phyloP scores from a whole-genome alignment of 2,113 vertebrate species.

The Oplegnathus fasciatus region DNA sequence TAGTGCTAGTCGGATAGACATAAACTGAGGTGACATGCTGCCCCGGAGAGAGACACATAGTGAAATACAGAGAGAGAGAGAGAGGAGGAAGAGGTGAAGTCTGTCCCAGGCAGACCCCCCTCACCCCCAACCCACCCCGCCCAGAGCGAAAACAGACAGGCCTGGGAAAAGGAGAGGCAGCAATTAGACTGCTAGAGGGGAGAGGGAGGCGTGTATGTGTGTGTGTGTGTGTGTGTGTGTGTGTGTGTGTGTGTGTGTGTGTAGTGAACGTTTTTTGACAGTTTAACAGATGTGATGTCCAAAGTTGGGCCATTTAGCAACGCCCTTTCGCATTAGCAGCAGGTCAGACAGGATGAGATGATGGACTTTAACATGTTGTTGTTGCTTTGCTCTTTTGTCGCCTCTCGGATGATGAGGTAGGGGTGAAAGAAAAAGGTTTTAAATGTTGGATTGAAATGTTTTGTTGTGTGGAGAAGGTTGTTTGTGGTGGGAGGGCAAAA shows the following conservation, averaged over 20 bases:
- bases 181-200: conserved; percentile 62
- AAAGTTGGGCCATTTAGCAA: conserved; percentile 68
- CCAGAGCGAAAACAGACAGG: conserved; percentile 53
- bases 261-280: conserved; percentile 62
- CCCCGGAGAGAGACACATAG: conserved; percentile 52
- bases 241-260: background rate
- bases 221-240: conserved; percentile 13
- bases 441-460: background rate
- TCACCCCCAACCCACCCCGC: background rate
- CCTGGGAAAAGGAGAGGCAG: conserved; percentile 54
- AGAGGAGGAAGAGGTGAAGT: conserved; percentile 54
- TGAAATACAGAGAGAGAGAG: conserved; percentile 13
- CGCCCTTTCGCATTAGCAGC: conserved; percentile 63
- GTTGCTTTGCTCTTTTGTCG: conserved; percentile 40
- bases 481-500: background rate
- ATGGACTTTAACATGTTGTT: conserved; percentile 62
- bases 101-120: conserved; percentile 18
- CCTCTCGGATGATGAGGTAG: background rate
- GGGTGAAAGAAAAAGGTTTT: background rate
- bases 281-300: conserved; percentile 72
- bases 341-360: conserved; percentile 39
- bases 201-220: conserved; percentile 32
- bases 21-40: conserved; percentile 70
- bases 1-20: conserved; percentile 45
- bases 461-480: background rate